phyloP scores from a whole-genome alignment of 2,888 invertebrate genomes.

The Encarsia formosa region DNA sequence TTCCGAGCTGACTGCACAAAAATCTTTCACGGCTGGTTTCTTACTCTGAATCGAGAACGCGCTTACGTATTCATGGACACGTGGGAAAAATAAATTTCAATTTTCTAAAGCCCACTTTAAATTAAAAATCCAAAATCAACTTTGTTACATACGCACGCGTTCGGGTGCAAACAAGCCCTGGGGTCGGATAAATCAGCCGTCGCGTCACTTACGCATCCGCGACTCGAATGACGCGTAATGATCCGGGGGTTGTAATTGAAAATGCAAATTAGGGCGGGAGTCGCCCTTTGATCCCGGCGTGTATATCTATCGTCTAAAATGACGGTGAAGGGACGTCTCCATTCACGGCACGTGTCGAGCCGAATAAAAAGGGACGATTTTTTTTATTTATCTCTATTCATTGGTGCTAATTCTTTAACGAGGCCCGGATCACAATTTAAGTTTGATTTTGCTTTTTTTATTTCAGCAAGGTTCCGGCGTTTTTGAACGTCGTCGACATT shows the following conservation, averaged over 20 bases:
- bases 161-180: no score
- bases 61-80: no score
- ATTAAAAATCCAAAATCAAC: no score
- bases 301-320: not conserved
- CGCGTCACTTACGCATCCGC: not conserved
- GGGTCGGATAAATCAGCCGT: not conserved
- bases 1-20: not conserved
- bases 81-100: no score
- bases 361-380: no score
- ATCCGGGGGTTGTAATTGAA: conserved; percentile 32
- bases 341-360: no score
- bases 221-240: conserved; percentile 9
- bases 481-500: conserved; percentile 95
- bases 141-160: no score
- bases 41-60: no score
- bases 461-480: conserved; percentile 93
- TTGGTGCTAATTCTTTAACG: conserved; percentile 49
- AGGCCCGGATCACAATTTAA: conserved; percentile 45
- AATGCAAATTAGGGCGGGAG: conserved; percentile 30
- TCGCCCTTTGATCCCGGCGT: conserved; percentile 18
- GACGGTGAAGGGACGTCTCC: not conserved
- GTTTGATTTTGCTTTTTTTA: conserved; percentile 3
- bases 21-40: no score
- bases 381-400: conserved; percentile 1
- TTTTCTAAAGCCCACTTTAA: no score